A percentile compares a stretch with the other conserved stretches of the same genome.
Conservation (phyloP, 2,113 vertebrate species). For the Chitala chitala region DNA sequence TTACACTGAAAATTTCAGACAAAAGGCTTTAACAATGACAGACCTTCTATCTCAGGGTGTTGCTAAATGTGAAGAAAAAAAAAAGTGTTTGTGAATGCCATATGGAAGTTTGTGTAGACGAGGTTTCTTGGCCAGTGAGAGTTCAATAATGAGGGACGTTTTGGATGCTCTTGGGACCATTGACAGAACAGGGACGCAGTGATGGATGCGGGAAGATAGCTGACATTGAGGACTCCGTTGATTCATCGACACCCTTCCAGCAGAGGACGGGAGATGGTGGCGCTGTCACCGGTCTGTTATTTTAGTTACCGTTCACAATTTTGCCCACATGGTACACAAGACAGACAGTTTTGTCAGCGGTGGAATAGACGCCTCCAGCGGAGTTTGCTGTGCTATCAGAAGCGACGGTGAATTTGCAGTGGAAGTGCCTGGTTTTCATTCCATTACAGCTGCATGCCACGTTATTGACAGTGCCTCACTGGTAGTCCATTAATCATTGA, state of each 20-base stretch:
- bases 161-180: neutral
- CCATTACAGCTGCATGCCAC: neutral
- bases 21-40: neutral
- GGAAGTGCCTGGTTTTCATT: neutral
- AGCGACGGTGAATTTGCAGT: neutral
- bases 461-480: neutral
- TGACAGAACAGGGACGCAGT: constrained; percentile 20
- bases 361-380: neutral
- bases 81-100: neutral
- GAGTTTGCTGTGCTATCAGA: neutral
- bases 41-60: neutral
- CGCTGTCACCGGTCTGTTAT: neutral
- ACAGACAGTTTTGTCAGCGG: neutral
- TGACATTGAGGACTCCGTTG: neutral
- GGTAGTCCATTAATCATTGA: constrained; percentile 15
- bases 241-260: neutral
- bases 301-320: neutral
- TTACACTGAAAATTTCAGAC: constrained; percentile 22
- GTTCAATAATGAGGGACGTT: neutral
- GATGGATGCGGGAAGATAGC: constrained; percentile 12
- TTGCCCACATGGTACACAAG: neutral
- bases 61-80: neutral
- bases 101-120: neutral
- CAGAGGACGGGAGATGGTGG: neutral
- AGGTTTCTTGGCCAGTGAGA: neutral